These are phyloP conservation scores for Sprattus sprattus DNA, from an alignment of 2,113 vertebrate genomes.

Conservation along the genomic window DNA sequence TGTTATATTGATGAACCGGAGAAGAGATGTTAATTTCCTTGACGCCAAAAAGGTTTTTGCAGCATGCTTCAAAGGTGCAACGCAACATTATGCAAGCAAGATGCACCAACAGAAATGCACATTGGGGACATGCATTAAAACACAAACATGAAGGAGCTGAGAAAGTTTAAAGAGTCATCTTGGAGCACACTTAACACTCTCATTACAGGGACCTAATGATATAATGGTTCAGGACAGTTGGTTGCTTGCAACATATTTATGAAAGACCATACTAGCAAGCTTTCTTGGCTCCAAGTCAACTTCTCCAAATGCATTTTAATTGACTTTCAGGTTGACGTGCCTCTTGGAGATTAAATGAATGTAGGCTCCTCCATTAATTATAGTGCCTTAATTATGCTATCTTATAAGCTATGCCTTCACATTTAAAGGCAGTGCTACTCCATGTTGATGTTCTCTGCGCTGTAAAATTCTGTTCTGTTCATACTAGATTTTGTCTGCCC, in stretches of 20 bases:
- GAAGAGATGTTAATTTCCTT: constrained; percentile 39
- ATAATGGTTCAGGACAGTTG: constrained; percentile 14
- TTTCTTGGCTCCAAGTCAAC: neutral
- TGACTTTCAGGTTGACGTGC: constrained; percentile 9
- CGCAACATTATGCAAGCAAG: constrained; percentile 22
- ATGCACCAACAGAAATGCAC: constrained; percentile 1
- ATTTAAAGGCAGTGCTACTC: neutral
- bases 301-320: constrained; percentile 14
- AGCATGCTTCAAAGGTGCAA: constrained; percentile 30
- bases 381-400: neutral
- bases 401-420: neutral
- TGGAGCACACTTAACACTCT: neutral
- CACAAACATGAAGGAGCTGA: constrained; percentile 21
- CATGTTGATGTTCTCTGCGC: neutral
- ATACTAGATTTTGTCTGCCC: neutral
- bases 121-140: constrained; percentile 33
- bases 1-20: constrained; percentile 35
- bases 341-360: neutral
- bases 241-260: constrained; percentile 12
- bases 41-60: constrained; percentile 29
- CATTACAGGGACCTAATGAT: constrained; percentile 11
- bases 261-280: neutral
- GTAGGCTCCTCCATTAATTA: neutral
- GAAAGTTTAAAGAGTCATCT: neutral
- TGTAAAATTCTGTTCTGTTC: neutral